Base-by-base conservation (phyloP, 2,113 vertebrate species). In the Blennius ocellaris region DNA sequence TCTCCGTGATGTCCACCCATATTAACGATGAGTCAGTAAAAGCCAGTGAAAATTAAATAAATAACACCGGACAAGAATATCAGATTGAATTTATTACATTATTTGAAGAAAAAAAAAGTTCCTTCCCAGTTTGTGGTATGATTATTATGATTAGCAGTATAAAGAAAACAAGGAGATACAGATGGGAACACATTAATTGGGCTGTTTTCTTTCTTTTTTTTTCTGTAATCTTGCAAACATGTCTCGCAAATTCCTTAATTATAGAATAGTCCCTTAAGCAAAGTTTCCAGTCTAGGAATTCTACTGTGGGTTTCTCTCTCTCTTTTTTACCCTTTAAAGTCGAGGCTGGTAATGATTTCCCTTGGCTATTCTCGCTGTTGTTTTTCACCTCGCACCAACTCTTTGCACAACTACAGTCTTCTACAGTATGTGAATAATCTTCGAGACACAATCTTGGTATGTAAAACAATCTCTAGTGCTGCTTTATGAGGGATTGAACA, bases 301-400 rank as follows among this genome's bases (percentile, higher is more conserved):
- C 50, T 58, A 52, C 71, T 54, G 79, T 80, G 71, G 66, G 75
- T 72, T 88, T 86, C 52, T 49, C 38, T 72, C 21, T 30, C 4
- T 30, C 80, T 58, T 39, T 0, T 58, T 15, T 48, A 12, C 3
- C 11, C 9, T 76, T 0, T 62, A 3, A 62, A 78, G 43, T 47
- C 39, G 54, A 75, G 77, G 54, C 56, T 76, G 61, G 49, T 82
- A 87, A 91, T 78, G 66, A 90, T 80, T 79, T 79, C 88, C 81
- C 60, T 47, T 5, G 49, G 81, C 81, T 40, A 51, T 81, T 80
- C 78, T 55, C 21, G 15, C 45, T 48, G 57, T 58, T 87, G 76
- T 83, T 85, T 81, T 83, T 69, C 37, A 76, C 73, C 39, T 68
- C 9, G 5, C 63, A 39, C 55, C n/a, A 44, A 71, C 57, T 67